Evolutionary conservation across 2,888 invertebrate genomes (phyloP).

Genomic region (Conchocele bisecta): DNA sequence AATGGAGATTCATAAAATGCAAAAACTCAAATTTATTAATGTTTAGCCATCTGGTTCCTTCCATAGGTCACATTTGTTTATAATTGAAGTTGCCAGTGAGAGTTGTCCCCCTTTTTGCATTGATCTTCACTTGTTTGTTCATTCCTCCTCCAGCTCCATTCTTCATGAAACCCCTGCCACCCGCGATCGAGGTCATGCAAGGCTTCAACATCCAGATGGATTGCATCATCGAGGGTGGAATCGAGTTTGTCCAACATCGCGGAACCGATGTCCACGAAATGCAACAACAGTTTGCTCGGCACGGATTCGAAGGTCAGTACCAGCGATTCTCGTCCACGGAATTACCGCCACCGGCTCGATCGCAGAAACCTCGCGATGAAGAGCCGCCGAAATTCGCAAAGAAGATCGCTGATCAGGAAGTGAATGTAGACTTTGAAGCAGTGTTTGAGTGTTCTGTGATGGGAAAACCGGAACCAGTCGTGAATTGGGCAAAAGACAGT

Average conservation of each 20-base stretch:
- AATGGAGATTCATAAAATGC: too few relatives aligned
- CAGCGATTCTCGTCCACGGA: slow-evolving; percentile 56
- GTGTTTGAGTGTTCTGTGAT: slow-evolving; percentile 72
- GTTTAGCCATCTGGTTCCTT: too few relatives aligned
- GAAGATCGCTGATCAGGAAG: slow-evolving; percentile 66
- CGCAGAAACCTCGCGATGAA: slow-evolving; percentile 11
- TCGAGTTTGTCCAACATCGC: slow-evolving; percentile 69
- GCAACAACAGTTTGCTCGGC: slow-evolving; percentile 62
- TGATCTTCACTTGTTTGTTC: neutral
- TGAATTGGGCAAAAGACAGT: slow-evolving; percentile 89
- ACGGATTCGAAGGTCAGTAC: slow-evolving; percentile 73
- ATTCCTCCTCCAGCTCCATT: slow-evolving; percentile 71
- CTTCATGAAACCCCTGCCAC: slow-evolving; percentile 78
- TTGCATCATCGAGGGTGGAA: slow-evolving; percentile 90
- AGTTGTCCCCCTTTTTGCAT: too few relatives aligned
- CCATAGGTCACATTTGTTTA: too few relatives aligned
- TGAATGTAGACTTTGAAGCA: slow-evolving; percentile 71
- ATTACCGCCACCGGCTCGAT: slow-evolving; percentile 29
- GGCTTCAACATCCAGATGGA: slow-evolving; percentile 77
- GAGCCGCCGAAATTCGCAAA: slow-evolving; percentile 49
- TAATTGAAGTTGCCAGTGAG: too few relatives aligned
- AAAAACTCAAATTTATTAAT: too few relatives aligned
- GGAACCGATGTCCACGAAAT: slow-evolving; percentile 61
- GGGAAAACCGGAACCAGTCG: slow-evolving; percentile 72
- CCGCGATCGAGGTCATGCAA: slow-evolving; percentile 76